Percentiles rank a stretch among this genome's conserved stretches.
Evolutionary conservation across 1,140 invertebrate species (phyloP).

Genomic region (Sweltsa coloradensis): DNA sequence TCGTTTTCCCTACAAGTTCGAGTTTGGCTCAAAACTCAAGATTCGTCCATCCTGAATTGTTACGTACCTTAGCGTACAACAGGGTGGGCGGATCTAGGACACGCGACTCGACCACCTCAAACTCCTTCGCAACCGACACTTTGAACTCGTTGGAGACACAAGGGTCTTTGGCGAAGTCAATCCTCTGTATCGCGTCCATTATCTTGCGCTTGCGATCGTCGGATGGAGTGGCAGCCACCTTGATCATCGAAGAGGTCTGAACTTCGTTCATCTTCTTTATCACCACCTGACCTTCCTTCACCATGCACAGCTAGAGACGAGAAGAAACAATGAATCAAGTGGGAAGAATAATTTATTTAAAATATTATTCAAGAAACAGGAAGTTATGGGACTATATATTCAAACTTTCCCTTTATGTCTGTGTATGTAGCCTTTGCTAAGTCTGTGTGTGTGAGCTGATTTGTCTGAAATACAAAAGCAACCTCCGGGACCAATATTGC

Average conservation of each 20-base stretch:
- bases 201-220: conserved; percentile 46
- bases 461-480: too few species aligned
- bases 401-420: too few species aligned
- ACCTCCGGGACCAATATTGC: too few species aligned
- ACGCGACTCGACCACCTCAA: conserved; percentile 41
- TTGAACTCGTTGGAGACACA: conserved; percentile 41
- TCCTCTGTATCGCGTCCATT: conserved; percentile 34
- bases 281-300: conserved; percentile 44
- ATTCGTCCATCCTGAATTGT: too few species aligned
- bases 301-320: conserved; percentile 35
- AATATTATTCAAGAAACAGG: background rate
- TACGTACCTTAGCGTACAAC: conserved; percentile 26
- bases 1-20: too few species aligned
- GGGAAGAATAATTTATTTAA: background rate
- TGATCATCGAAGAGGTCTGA: conserved; percentile 53
- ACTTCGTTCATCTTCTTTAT: conserved; percentile 36
- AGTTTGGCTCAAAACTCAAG: too few species aligned
- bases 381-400: too few species aligned
- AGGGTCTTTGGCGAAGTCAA: conserved; percentile 33
- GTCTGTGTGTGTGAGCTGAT: too few species aligned
- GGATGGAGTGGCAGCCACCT: conserved; percentile 43
- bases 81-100: conserved; percentile 40
- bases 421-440: too few species aligned
- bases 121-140: conserved; percentile 34
- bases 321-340: conserved; percentile 12